A percentile compares a stretch with the other conserved stretches of the same genome.
Conservation (phyloP, 2,797 vertebrate species). For the Gallirallus australis region DNA sequence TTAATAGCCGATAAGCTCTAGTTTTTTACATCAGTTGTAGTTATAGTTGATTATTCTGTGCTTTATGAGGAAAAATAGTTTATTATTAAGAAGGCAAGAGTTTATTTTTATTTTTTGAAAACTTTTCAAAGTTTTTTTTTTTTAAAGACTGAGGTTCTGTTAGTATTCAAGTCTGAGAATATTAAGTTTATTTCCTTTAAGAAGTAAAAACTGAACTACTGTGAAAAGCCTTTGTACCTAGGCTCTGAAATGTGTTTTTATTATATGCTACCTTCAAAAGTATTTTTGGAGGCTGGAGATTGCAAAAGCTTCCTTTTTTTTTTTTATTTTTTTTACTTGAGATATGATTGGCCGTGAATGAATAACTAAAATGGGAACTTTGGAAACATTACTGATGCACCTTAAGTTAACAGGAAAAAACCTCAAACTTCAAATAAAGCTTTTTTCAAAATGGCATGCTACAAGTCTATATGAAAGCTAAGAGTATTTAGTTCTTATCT, state of each 20-base stretch:
- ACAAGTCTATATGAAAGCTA: too few species aligned
- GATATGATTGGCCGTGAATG: background rate
- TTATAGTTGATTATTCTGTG: background rate
- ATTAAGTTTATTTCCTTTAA: background rate
- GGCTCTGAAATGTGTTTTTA: background rate
- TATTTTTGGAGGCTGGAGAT: background rate
- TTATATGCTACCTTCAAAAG: background rate
- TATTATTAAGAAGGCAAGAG: background rate
- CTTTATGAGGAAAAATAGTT: background rate
- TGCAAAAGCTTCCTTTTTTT: background rate
- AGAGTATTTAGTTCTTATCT: background rate
- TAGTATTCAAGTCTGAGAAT: background rate
- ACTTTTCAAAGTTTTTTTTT: background rate
- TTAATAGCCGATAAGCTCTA: background rate
- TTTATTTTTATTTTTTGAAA: background rate
- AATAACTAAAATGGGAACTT: background rate
- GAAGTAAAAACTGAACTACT: background rate
- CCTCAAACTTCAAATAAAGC: background rate
- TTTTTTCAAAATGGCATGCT: background rate
- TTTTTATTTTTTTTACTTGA: background rate
- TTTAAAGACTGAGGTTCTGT: background rate
- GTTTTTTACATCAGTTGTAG: background rate
- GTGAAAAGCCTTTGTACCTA: background rate
- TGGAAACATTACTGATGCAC: background rate
- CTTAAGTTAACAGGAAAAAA: background rate